Evolutionary conservation across 2,113 vertebrate genomes (phyloP).

Genomic region (Penelope pileata): DNA sequence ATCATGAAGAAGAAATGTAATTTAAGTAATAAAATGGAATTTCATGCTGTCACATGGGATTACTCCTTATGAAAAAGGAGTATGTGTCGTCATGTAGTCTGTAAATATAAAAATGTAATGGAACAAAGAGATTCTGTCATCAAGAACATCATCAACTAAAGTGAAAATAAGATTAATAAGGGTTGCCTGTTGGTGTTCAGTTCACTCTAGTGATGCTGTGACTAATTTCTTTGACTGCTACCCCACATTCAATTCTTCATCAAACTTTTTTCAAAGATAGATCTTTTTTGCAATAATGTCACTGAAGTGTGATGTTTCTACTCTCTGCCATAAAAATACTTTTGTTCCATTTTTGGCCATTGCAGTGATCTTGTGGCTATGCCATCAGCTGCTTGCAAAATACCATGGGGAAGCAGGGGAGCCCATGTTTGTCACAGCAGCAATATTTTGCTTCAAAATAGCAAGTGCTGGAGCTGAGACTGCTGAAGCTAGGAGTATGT

Average conservation of each 20-base stretch:
- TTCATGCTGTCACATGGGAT: not conserved
- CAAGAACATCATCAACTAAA: not conserved
- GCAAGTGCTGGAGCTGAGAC: accelerated
- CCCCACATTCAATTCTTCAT: not conserved
- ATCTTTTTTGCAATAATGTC: not conserved
- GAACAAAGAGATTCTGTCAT: not conserved
- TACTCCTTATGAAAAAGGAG: not conserved
- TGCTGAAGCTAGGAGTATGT: not conserved
- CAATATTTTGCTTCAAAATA: not conserved
- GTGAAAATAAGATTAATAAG: not conserved
- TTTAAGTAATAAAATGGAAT: not conserved
- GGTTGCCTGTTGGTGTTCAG: not conserved
- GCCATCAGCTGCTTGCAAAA: not conserved
- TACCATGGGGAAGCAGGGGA: accelerated
- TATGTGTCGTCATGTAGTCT: accelerated
- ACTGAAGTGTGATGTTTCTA: not conserved
- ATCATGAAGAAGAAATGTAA: not conserved
- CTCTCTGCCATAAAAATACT: not conserved
- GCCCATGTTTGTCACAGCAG: not conserved
- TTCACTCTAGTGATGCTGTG: not conserved
- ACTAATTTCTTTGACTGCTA: not conserved
- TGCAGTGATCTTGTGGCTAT: not conserved
- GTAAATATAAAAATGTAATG: not conserved
- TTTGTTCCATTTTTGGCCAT: not conserved
- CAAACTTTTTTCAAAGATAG: not conserved